Evolutionary conservation across 2,888 invertebrate genomes (phyloP).

Genomic region (Heteromyza rotundicornis): DNA sequence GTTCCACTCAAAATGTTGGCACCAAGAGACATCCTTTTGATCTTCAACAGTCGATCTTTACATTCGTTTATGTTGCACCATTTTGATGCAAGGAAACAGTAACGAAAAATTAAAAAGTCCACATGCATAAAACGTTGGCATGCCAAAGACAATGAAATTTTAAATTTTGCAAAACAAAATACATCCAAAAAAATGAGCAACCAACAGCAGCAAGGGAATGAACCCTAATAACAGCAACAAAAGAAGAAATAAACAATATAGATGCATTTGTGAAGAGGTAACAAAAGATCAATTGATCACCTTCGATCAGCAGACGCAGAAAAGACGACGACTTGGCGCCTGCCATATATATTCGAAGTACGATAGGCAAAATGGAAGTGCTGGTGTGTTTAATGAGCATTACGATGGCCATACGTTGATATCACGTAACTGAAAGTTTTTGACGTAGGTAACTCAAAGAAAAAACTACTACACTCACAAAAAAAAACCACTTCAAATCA

Average conservation of each 20-base stretch:
- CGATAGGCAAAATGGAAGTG: conserved; percentile 7
- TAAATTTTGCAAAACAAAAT: conserved; percentile 9
- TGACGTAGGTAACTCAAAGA: too few relatives aligned
- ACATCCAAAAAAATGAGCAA: neutral
- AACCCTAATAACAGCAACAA: conserved; percentile 18
- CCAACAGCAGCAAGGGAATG: neutral
- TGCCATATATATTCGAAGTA: neutral
- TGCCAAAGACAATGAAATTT: neutral
- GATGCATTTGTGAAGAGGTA: conserved; percentile 10
- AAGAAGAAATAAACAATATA: neutral
- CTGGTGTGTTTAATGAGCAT: conserved; percentile 13
- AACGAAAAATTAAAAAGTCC: conserved; percentile 5
- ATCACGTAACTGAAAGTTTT: too few relatives aligned
- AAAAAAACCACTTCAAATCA: too few relatives aligned
- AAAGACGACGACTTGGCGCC: conserved; percentile 26
- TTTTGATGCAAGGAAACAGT: neutral
- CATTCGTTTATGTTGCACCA: neutral
- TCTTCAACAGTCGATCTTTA: neutral
- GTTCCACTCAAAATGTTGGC: neutral
- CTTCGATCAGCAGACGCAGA: conserved; percentile 16
- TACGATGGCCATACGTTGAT: too few relatives aligned
- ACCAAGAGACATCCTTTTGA: conserved; percentile 4
- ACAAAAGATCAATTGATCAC: conserved; percentile 29
- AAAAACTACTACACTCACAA: too few relatives aligned
- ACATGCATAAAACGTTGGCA: neutral